Evolutionary conservation across 2,113 vertebrate genomes (phyloP).

Genomic region (Petrocephalus zakoni): DNA sequence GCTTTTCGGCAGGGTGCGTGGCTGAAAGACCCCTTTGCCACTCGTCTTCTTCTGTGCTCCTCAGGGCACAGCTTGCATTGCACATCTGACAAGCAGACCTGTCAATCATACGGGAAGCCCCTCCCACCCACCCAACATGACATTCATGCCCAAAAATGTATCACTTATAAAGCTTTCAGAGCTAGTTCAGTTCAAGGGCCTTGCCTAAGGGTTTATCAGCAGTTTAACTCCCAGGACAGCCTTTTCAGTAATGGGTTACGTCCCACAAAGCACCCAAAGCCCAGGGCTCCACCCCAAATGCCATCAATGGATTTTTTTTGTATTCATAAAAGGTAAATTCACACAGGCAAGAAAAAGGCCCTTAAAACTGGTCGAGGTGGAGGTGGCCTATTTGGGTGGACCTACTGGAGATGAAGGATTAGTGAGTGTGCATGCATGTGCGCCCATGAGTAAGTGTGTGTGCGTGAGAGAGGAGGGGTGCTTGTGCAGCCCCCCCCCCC

Average conservation of each 20-base stretch:
- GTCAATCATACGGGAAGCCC: not conserved
- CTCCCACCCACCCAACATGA: not conserved
- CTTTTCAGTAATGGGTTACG: not conserved
- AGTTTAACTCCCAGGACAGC: not conserved
- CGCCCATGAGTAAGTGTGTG: not conserved
- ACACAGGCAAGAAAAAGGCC: not conserved
- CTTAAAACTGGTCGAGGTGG: not conserved
- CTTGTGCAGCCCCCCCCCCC: slow-evolving; percentile 14
- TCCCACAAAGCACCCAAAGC: not conserved
- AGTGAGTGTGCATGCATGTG: slow-evolving; percentile 8
- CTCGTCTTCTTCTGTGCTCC: not conserved
- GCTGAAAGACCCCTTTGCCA: not conserved
- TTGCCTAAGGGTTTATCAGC: not conserved
- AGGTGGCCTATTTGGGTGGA: not conserved
- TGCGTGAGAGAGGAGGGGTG: slow-evolving; percentile 17
- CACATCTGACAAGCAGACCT: not conserved
- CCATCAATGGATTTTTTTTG: not conserved
- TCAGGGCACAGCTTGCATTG: not conserved
- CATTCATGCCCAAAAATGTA: not conserved
- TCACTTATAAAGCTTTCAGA: not conserved
- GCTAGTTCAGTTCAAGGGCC: not conserved
- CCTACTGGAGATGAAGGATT: not conserved
- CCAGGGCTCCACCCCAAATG: not conserved
- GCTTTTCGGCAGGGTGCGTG: not conserved
- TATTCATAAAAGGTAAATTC: not conserved